Evolutionary conservation across 2,797 vertebrate species (phyloP), one percentile per base, ranked within the genome.

Genomic region (Hybognathus amarus): DNA sequence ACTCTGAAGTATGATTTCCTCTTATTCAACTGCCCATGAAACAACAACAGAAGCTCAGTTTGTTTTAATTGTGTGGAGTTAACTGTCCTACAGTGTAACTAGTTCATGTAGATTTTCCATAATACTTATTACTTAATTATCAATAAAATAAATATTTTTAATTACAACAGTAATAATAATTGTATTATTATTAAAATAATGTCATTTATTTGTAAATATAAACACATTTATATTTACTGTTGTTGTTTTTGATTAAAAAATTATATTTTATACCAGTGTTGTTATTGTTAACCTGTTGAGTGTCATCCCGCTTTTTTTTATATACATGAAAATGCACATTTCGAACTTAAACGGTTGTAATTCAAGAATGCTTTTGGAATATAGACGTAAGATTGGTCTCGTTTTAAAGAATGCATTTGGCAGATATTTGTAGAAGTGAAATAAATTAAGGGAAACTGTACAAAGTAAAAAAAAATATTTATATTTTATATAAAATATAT

Each of bases 1-100:
- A 99, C 97, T 22, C 88, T 94, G 74, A 82, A 80, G 98, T 99
- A 95, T 90, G 93, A 50, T 47, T 42, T 86, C 42, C n/a, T 79
- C 33, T 38, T 15, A 36, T 52, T 70, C 30, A 74, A 52, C n/a
- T n/a, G 22, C n/a, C 8, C 15, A 5, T 40, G 7, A 24, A 59
- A 54, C 33, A 81, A 50, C 22, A 71, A 17, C 12, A 47, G 10
- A 10, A 36, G 13, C 24, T 27, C 9, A 20, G 33, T 64, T 13
- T 69, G 64, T 30, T 64, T 38, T 75, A 56, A 15, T 42, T 67
- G 18, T 17, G 17, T 40, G 52, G 5, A 71, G 42, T 50, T 76
- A 45, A 67, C 36, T 54, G 30, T n/a, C 54, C 4, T 6, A 42
- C 40, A 79, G 36, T 24, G 40, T 69, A 70, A 81, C 33, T 11